Conservation (phyloP, 2,113 vertebrate genomes). For the Spheniscus mendiculus region DNA sequence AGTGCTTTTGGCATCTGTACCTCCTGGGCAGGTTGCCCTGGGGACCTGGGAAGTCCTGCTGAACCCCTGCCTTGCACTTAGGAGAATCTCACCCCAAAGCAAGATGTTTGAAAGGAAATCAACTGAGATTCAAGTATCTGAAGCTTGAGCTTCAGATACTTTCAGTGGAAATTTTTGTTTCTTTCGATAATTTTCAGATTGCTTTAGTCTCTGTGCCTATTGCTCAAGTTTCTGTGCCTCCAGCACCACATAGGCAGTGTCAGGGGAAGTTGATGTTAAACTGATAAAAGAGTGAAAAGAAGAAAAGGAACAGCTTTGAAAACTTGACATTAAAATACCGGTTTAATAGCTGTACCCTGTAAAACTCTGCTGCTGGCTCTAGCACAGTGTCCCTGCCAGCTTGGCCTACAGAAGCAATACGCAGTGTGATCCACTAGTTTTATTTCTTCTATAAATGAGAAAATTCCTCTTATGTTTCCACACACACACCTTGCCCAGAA, state of each 20-base stretch:
- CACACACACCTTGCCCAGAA: not conserved
- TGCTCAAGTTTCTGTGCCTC: not conserved
- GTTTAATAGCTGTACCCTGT: not conserved
- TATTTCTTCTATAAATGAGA: not conserved
- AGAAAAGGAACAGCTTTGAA: not conserved
- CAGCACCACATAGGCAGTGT: not conserved
- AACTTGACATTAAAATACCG: not conserved
- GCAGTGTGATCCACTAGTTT: not conserved
- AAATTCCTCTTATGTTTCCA: not conserved
- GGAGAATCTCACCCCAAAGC: not conserved
- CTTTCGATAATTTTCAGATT: not conserved
- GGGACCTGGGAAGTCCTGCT: not conserved
- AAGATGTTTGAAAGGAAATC: not conserved
- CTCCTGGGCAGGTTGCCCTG: not conserved
- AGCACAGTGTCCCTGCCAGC: not conserved
- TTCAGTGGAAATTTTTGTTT: not conserved
- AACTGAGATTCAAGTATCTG: too few relatives aligned
- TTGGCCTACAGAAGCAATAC: not conserved
- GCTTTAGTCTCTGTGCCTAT: not conserved
- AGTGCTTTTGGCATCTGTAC: not conserved
- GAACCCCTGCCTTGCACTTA: not conserved
- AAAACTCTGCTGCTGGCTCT: not conserved
- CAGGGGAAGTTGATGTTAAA: not conserved
- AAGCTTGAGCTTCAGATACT: not conserved
- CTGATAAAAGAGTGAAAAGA: not conserved